Percentiles rank a stretch among this genome's conserved stretches.
These are phyloP conservation scores for Pristis pectinata DNA, from an alignment of 2,797 vertebrate species.

Conservation along the genomic window DNA sequence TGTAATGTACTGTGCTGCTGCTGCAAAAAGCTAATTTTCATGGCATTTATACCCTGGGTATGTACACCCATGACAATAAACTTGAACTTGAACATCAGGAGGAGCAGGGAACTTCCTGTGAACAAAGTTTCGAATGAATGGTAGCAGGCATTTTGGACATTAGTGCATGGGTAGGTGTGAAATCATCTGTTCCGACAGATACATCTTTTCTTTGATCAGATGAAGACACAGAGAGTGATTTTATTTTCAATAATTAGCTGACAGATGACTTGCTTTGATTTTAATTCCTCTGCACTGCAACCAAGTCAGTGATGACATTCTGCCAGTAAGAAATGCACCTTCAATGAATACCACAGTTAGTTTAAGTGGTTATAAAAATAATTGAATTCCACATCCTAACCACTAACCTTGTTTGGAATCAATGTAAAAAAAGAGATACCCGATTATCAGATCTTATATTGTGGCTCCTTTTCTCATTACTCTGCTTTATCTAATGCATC, in stretches of 20 bases:
- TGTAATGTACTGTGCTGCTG: too few relatives aligned
- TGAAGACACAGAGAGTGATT: neutral
- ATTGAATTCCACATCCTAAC: conserved; percentile 46
- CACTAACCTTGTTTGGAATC: conserved; percentile 47
- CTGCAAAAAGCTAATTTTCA: too few relatives aligned
- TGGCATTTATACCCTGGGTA: too few relatives aligned
- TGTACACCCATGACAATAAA: too few relatives aligned
- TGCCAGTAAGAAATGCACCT: neutral
- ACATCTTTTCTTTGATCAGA: neutral
- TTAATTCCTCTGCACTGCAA: neutral
- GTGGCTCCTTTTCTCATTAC: neutral
- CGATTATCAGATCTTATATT: neutral
- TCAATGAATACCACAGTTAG: conserved; percentile 43
- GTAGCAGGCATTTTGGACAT: neutral
- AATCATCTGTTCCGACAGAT: neutral
- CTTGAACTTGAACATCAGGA: too few relatives aligned
- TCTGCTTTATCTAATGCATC: neutral
- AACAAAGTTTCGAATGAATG: neutral
- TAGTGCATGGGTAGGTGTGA: too few relatives aligned
- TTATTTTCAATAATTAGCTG: neutral
- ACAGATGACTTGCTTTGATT: conserved; percentile 5
- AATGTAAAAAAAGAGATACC: neutral
- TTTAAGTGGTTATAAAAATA: conserved; percentile 46
- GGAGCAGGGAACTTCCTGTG: neutral
- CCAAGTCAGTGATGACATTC: neutral